These are phyloP conservation scores for Caradrina clavipalpis DNA, from an alignment of 2,888 invertebrate genomes.

Conservation along the genomic window DNA sequence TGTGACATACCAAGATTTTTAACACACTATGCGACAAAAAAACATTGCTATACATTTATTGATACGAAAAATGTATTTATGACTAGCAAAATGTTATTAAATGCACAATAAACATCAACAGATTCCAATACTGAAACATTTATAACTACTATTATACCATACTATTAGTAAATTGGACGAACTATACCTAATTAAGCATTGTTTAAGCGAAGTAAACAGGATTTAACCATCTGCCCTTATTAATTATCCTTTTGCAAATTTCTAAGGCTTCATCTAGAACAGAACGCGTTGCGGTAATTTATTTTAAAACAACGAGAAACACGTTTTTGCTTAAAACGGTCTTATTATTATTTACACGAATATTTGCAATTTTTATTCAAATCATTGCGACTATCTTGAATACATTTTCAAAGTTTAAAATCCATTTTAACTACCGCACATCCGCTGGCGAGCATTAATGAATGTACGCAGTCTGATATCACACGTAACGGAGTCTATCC, in stretches of 20 bases:
- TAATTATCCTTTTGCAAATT: constrained; percentile 70
- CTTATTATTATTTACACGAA: constrained; percentile 18
- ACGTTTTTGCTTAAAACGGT: constrained; percentile 8
- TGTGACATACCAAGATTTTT: too few relatives aligned
- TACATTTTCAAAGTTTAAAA: constrained; percentile 53
- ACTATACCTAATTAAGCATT: constrained; percentile 64
- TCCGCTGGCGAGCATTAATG: constrained; percentile 61
- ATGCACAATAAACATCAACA: not conserved
- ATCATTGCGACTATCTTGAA: constrained; percentile 43
- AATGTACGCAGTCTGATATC: constrained; percentile 66
- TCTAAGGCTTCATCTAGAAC: constrained; percentile 74
- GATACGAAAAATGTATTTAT: not conserved
- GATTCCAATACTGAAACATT: constrained; percentile 13
- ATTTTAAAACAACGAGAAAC: constrained; percentile 34
- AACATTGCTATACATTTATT: too few relatives aligned
- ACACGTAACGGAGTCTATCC: constrained; percentile 70
- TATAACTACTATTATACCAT: constrained; percentile 5
- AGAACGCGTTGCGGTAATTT: constrained; percentile 57
- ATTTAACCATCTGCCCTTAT: constrained; percentile 59
- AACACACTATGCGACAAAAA: too few relatives aligned
- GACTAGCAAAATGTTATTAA: not conserved
- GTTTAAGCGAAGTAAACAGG: constrained; percentile 68
- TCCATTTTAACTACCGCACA: constrained; percentile 59
- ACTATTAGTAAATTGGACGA: constrained; percentile 34
- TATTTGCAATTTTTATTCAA: constrained; percentile 38